A percentile compares a stretch with the other conserved stretches of the same genome.
Conservation (phyloP, 2,888 invertebrate species). For the Dryobotodes eremita region DNA sequence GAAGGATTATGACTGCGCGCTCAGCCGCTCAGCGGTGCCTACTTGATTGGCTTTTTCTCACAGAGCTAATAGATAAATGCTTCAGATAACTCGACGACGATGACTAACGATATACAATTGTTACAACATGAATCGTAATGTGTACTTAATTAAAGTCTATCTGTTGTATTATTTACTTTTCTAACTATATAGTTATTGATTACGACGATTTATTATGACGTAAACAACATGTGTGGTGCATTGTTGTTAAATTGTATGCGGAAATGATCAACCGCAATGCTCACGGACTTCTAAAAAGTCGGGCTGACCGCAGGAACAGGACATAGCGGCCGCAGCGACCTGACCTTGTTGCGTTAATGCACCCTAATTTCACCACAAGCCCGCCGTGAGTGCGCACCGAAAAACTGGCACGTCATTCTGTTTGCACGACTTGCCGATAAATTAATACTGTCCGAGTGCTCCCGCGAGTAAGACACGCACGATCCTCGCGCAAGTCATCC, state of each 20-base stretch:
- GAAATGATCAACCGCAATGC: slow-evolving; percentile 83
- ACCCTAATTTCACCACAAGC: slow-evolving; percentile 87
- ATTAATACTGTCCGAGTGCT: slow-evolving; percentile 85
- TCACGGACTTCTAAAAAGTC: slow-evolving; percentile 76
- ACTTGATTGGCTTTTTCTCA: slow-evolving; percentile 76
- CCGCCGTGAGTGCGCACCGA: slow-evolving; percentile 80
- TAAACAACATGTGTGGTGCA: slow-evolving; percentile 61
- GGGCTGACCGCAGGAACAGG: slow-evolving; percentile 77
- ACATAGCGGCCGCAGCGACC: slow-evolving; percentile 70
- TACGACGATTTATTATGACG: slow-evolving; percentile 54
- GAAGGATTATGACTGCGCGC: slow-evolving; percentile 77
- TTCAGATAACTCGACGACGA: slow-evolving; percentile 62
- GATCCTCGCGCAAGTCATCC: slow-evolving; percentile 75
- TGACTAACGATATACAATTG: slow-evolving; percentile 67
- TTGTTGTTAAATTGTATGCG: slow-evolving; percentile 69
- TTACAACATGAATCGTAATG: slow-evolving; percentile 56
- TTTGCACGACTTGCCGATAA: slow-evolving; percentile 89
- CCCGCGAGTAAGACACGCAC: slow-evolving; percentile 80
- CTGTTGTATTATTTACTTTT: slow-evolving; percentile 44
- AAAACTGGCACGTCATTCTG: slow-evolving; percentile 87
- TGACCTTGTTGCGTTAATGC: slow-evolving; percentile 90
- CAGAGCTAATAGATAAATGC: slow-evolving; percentile 79
- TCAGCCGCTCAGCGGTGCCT: slow-evolving; percentile 50
- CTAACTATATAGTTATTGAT: slow-evolving; percentile 45
- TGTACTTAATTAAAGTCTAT: slow-evolving; percentile 47